A percentile compares a stretch with the other conserved stretches of the same genome.
Evolutionary conservation across 2,888 invertebrate species (phyloP).

Genomic region (Mactromeris polynyma): DNA sequence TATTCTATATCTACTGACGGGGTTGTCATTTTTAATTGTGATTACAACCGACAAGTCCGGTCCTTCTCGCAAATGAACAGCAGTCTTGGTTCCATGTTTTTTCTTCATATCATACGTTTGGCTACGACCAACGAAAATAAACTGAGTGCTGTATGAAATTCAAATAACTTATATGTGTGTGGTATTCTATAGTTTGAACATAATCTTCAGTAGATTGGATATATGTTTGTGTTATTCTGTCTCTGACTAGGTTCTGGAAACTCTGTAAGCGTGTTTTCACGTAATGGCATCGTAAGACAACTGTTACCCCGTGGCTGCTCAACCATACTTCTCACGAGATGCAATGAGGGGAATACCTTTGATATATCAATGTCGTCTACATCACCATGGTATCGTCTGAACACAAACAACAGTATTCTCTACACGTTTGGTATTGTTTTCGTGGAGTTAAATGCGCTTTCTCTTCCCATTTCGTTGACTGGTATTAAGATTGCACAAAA

Average conservation of each 20-base stretch:
- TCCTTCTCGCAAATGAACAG: too few species aligned
- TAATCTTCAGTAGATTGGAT: too few species aligned
- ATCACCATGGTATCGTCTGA: constrained; percentile 44
- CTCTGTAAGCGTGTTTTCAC: constrained; percentile 29
- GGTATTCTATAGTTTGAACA: too few species aligned
- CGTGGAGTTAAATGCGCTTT: constrained; percentile 44
- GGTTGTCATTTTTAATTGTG: too few species aligned
- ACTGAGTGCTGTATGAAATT: too few species aligned
- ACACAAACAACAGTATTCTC: constrained; percentile 18
- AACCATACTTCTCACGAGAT: constrained; percentile 41
- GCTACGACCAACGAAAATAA: too few species aligned
- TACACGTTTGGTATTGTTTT: constrained; percentile 51
- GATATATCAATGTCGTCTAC: constrained; percentile 51
- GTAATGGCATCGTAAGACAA: constrained; percentile 32
- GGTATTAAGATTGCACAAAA: constrained; percentile 13
- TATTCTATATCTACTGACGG: too few species aligned
- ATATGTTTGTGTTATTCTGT: too few species aligned
- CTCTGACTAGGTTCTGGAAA: not conserved
- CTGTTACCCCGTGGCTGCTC: constrained; percentile 55
- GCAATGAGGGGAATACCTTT: constrained; percentile 43
- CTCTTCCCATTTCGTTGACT: constrained; percentile 44
- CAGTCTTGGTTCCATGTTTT: too few species aligned
- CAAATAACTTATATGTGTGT: too few species aligned
- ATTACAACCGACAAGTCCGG: too few species aligned
- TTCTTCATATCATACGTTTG: too few species aligned